A percentile compares a stretch with the other conserved stretches of the same genome.
phyloP scores from a whole-genome alignment of 2,888 invertebrate species.

The Drosophila koepferae region DNA sequence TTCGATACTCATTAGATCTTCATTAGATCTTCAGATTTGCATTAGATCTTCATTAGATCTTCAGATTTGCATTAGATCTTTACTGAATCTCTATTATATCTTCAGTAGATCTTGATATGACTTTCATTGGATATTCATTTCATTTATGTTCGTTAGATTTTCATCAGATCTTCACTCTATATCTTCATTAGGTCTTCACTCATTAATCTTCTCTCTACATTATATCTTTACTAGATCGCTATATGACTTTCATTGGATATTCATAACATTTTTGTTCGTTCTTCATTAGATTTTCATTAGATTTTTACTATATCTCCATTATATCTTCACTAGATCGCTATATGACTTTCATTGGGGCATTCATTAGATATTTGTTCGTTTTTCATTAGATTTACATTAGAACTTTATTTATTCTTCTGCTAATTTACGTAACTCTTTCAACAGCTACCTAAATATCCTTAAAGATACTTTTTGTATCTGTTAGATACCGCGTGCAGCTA shows the following conservation, averaged over 20 bases:
- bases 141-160: too few species aligned
- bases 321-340: background rate
- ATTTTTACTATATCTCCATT: background rate
- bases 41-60: background rate
- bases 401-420: background rate
- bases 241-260: too few species aligned
- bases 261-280: too few species aligned
- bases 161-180: background rate
- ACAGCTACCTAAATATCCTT: background rate
- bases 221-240: too few species aligned
- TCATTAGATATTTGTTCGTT: background rate
- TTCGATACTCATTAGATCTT: too few species aligned
- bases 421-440: too few species aligned
- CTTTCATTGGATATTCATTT: background rate
- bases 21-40: too few species aligned
- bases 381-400: background rate
- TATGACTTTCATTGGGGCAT: background rate
- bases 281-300: too few species aligned
- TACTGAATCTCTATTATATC: background rate
- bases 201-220: too few species aligned
- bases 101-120: background rate
- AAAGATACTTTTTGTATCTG: slow-evolving; percentile 4
- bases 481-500: background rate
- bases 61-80: background rate
- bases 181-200: background rate